Percentiles rank a stretch among this genome's conserved stretches.
These are phyloP conservation scores for Silvanus unidentatus DNA, from an alignment of 2,888 invertebrate genomes.

Conservation along the genomic window DNA sequence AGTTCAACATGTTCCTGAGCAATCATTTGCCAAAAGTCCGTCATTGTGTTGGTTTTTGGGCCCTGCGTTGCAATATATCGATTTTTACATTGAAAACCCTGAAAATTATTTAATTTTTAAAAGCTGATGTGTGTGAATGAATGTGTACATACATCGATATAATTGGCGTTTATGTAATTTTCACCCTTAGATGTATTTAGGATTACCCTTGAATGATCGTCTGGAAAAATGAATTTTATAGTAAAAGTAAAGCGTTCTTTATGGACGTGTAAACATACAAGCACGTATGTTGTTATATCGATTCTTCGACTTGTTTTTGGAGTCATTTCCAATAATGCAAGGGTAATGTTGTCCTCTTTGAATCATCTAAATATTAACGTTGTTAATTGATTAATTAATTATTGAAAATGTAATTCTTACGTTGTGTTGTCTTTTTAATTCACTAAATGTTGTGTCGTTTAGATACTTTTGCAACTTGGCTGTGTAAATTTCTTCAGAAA, in stretches of 20 bases:
- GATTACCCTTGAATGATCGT: constrained; percentile 49
- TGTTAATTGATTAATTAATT: no score
- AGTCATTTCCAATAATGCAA: constrained; percentile 39
- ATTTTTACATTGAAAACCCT: constrained; percentile 36
- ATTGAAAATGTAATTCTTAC: constrained; percentile 47
- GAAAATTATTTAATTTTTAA: constrained; percentile 8
- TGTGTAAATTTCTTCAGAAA: no score
- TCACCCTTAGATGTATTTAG: constrained; percentile 42
- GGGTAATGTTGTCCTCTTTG: constrained; percentile 42
- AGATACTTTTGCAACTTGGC: constrained; percentile 38
- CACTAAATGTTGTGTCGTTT: constrained; percentile 43
- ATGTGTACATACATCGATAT: constrained; percentile 48
- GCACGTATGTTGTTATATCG: constrained; percentile 47
- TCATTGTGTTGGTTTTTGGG: constrained; percentile 36
- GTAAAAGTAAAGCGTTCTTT: background rate
- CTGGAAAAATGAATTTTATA: constrained; percentile 33
- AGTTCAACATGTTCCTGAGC: constrained; percentile 49
- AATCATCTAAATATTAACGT: no score
- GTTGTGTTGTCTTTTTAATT: constrained; percentile 49
- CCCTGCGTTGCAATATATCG: constrained; percentile 45
- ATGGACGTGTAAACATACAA: constrained; percentile 38
- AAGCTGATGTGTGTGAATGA: constrained; percentile 17
- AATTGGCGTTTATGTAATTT: constrained; percentile 53
- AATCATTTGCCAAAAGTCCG: constrained; percentile 44
- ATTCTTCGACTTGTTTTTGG: constrained; percentile 46